These are phyloP conservation scores for Trichacis sp. DNA, from an alignment of 2,888 invertebrate genomes.

Conservation along the genomic window DNA sequence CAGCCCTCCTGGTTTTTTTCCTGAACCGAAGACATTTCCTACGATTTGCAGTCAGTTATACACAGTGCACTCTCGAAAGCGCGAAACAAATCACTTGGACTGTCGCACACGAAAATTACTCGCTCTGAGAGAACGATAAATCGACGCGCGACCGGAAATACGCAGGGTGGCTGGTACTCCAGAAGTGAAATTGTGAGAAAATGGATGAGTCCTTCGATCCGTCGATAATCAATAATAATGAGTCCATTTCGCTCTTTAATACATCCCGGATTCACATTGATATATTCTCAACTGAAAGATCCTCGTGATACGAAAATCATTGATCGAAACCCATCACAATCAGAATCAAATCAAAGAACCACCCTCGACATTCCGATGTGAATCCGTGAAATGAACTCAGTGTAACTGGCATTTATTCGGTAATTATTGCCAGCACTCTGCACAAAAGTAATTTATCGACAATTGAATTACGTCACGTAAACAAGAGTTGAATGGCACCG, in stretches of 20 bases:
- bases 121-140: constrained; percentile 23
- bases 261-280: constrained; percentile 6
- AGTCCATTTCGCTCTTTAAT: constrained; percentile 13
- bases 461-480: background rate
- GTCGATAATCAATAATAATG: constrained; percentile 33
- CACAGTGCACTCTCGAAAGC: constrained; percentile 22
- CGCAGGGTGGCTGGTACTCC: constrained; percentile 16
- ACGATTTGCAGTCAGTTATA: constrained; percentile 22
- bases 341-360: too few species aligned
- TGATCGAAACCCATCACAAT: too few species aligned
- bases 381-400: too few species aligned
- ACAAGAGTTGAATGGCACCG: background rate
- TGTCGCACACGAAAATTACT: constrained; percentile 33
- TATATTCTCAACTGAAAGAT: background rate
- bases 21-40: constrained; percentile 16
- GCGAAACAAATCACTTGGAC: constrained; percentile 34
- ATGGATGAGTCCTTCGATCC: constrained; percentile 9
- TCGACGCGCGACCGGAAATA: constrained; percentile 21
- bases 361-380: too few species aligned
- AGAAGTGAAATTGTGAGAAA: constrained; percentile 18
- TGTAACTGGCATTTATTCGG: background rate
- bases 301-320: background rate
- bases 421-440: background rate
- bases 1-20: constrained; percentile 7
- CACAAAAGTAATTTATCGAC: background rate